phyloP scores from a whole-genome alignment of 2,888 invertebrate genomes.

The Penaeus monodon region DNA sequence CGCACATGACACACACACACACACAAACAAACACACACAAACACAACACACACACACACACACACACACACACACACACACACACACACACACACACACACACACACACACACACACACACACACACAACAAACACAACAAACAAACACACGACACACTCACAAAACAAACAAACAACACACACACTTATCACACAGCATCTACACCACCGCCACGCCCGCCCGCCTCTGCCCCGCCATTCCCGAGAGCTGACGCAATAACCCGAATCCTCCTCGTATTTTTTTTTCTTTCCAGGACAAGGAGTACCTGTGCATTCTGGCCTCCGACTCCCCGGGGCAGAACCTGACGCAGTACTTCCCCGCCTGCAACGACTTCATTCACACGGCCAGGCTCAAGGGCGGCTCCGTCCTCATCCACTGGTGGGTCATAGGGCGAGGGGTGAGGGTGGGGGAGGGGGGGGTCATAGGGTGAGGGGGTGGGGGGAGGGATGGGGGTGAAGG shows the following conservation, averaged over 20 bases:
- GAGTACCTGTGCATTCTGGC: conserved; percentile 96
- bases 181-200: too few relatives aligned
- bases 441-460: background rate
- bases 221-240: background rate
- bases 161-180: too few relatives aligned
- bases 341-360: conserved; percentile 91
- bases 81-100: background rate
- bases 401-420: conserved; percentile 95
- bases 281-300: conserved; percentile 82
- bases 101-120: background rate
- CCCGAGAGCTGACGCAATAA: background rate
- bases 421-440: conserved; percentile 70
- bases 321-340: conserved; percentile 94
- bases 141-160: too few relatives aligned
- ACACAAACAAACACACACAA: too few relatives aligned
- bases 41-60: background rate
- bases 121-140: too few relatives aligned
- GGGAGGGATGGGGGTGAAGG: too few relatives aligned
- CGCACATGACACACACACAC: too few relatives aligned
- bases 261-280: conserved; percentile 26
- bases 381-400: conserved; percentile 87
- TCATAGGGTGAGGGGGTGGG: background rate
- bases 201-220: background rate
- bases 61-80: conserved; percentile 4
- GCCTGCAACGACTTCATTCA: conserved; percentile 97